Evolutionary conservation across 2,888 invertebrate species (phyloP).

Genomic region (Chrysolina americana): DNA sequence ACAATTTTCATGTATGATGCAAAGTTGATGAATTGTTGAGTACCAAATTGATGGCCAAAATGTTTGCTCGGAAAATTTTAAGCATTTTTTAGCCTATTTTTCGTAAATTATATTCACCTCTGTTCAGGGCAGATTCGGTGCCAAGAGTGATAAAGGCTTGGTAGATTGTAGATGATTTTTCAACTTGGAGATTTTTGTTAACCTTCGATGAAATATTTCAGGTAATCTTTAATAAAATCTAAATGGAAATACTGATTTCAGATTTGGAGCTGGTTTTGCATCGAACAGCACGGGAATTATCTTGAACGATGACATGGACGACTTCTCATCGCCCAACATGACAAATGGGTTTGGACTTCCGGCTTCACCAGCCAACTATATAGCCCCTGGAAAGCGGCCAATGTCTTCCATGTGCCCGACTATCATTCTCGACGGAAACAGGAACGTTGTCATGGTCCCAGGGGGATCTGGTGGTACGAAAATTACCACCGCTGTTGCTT

Average conservation of each 20-base stretch:
- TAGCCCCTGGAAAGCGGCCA: conserved; percentile 86
- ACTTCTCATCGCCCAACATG: conserved; percentile 82
- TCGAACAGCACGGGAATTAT: conserved; percentile 86
- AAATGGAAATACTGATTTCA: conserved; percentile 29
- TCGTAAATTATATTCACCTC: no score
- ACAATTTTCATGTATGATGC: no score
- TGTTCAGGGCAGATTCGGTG: no score
- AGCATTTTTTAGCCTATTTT: no score
- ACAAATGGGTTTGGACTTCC: conserved; percentile 81
- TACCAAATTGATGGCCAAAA: no score
- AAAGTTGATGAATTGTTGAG: no score
- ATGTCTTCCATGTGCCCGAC: conserved; percentile 93
- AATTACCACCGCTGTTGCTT: conserved; percentile 86
- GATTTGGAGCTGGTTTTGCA: conserved; percentile 71
- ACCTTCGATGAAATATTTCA: no score
- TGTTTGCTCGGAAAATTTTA: no score
- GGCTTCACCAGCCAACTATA: conserved; percentile 85
- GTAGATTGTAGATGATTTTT: no score
- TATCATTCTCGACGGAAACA: conserved; percentile 77
- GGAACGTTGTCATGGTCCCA: conserved; percentile 72
- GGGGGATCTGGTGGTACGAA: conserved; percentile 94
- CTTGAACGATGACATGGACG: conserved; percentile 92
- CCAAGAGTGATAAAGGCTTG: no score
- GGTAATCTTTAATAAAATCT: no score
- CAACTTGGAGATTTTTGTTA: no score